These are phyloP conservation scores for Troides aeacus DNA, from an alignment of 2,888 invertebrate genomes.

Conservation along the genomic window DNA sequence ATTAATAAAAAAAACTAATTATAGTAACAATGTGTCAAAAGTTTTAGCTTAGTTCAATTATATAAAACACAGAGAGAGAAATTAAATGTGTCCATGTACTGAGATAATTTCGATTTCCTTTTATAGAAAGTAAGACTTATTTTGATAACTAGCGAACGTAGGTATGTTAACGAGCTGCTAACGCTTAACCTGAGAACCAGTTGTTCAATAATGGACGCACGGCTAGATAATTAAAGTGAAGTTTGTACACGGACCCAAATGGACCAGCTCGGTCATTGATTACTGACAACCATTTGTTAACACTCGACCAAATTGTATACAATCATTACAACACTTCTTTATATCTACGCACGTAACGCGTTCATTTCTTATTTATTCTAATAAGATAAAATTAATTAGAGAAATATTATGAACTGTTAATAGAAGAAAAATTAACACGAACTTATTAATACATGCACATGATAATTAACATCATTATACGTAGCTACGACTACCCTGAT, in stretches of 20 bases:
- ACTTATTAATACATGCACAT: neutral
- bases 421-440: neutral
- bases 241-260: constrained; percentile 42
- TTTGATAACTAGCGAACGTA: constrained; percentile 57
- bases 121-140: constrained; percentile 77
- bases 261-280: constrained; percentile 34
- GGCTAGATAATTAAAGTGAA: constrained; percentile 41
- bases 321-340: constrained; percentile 13
- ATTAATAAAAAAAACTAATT: neutral
- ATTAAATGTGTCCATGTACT: constrained; percentile 71
- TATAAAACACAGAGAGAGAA: constrained; percentile 73
- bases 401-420: neutral
- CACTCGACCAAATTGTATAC: constrained; percentile 28
- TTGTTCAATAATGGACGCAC: constrained; percentile 41
- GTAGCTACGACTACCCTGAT: neutral
- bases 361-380: neutral
- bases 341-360: neutral
- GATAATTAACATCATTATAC: neutral
- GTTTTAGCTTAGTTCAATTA: constrained; percentile 68
- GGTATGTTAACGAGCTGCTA: constrained; percentile 54
- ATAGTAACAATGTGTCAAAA: constrained; percentile 52
- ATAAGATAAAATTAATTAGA: neutral
- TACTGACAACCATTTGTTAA: constrained; percentile 32
- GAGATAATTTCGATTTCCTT: constrained; percentile 78
- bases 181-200: constrained; percentile 51